A percentile compares a stretch with the other conserved stretches of the same genome.
Evolutionary conservation across 2,113 vertebrate species (phyloP).

Genomic region (Sigmodon hispidus): DNA sequence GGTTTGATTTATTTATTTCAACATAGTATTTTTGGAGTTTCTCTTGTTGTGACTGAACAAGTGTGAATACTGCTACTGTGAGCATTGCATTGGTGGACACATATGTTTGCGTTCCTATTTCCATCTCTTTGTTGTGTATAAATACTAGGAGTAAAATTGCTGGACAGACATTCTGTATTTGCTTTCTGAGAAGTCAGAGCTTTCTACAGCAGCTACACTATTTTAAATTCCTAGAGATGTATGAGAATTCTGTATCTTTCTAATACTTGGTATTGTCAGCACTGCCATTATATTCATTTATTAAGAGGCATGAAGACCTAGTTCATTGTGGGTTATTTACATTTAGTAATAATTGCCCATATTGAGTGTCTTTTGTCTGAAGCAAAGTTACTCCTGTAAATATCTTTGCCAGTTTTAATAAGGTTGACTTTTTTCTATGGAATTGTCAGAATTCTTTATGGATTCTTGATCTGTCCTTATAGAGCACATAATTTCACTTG

Average conservation of each 20-base stretch:
- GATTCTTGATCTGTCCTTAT: background rate
- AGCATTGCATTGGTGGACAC: background rate
- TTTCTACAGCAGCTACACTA: background rate
- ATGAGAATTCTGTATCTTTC: background rate
- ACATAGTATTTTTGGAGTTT: constrained; percentile 3
- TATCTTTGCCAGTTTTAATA: background rate
- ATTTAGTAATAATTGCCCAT: background rate
- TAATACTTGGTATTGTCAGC: background rate
- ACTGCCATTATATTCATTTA: background rate
- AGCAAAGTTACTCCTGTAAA: background rate
- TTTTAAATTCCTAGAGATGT: background rate
- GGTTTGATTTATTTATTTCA: constrained; percentile 14
- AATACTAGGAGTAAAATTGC: background rate
- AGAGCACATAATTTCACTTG: background rate
- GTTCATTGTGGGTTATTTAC: background rate
- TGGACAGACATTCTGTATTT: background rate
- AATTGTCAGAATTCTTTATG: background rate
- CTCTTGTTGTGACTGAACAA: background rate
- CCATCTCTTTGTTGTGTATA: background rate
- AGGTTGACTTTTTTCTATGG: background rate
- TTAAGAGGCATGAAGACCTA: background rate
- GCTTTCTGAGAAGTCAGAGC: background rate
- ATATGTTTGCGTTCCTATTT: background rate
- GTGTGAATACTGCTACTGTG: background rate
- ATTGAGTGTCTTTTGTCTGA: background rate